Evolutionary conservation across 1,140 invertebrate genomes (phyloP), one percentile per base, ranked within the genome.

Genomic region (Tetramorium alpestre): DNA sequence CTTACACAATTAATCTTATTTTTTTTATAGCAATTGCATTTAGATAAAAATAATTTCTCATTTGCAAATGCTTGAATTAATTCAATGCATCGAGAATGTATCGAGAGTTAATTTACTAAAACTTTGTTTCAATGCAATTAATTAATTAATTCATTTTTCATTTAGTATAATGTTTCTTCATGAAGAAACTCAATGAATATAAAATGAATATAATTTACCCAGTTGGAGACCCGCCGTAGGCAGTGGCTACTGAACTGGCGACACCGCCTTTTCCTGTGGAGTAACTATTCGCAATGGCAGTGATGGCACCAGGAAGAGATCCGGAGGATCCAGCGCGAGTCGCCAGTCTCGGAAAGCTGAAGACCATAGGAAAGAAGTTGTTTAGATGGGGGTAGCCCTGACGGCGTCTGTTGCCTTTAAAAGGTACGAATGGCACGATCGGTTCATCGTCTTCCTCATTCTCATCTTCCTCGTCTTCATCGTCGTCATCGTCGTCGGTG

Each of bases 281-380:
- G 72, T 95, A 96, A 90, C 96, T 96, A 85, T 96, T 96, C 7
- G 96, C 96, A 10, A 96, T 94, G 0, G 96, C 96, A 0, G 96
- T 95, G 5, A 95, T 93, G 1, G 93, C 77, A 18, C 94, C 94
- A 33, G 94, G 93, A 1, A 84, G 60, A 2, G 93, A 90, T 7
- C 90, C 91, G 3, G 92, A 76, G 0, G 90, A 92, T 33, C 89
- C 92, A 44, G 88, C 76, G 49, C 93, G 88, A 3, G 90, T 81
- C 0, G 90, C 85, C 0, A 56, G 77, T 22, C 92, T 91, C 1
- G 94, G 95, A 70, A 94, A 94, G 44, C 91, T 94, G 84, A 95
- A 95, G 11, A 95, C 87, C 94, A 95, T 94, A 0, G 95, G 95
- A 69, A 95, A 95, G 62, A 91, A 95, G 47, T 94, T 94, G 81